Conservation (phyloP, 2,797 vertebrate species). For the Gadopsis bispinosus region DNA sequence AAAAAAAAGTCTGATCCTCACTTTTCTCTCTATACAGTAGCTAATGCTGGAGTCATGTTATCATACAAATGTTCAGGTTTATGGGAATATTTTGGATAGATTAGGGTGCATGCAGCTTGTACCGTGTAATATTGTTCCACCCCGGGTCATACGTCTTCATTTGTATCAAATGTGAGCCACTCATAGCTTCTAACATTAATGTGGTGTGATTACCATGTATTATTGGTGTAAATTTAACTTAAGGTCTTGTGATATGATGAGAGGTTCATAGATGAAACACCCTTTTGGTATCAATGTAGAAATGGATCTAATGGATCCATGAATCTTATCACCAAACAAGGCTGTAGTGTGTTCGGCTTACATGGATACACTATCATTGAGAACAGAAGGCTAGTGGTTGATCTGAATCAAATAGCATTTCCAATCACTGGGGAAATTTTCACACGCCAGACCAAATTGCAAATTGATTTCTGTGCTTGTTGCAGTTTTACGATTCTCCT, state of each 20-base stretch:
- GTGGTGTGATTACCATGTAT: neutral
- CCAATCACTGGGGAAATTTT: conserved; percentile 37
- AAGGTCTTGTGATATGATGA: fast-evolving
- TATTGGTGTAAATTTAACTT: neutral
- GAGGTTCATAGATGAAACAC: neutral
- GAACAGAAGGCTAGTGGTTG: neutral
- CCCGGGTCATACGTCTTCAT: conserved; percentile 42
- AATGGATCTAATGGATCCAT: neutral
- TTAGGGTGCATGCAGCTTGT: conserved; percentile 45
- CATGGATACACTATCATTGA: neutral
- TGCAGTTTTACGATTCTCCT: conserved; percentile 25
- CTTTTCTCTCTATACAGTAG: conserved; percentile 57
- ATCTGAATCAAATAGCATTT: conserved; percentile 27
- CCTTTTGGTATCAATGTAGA: neutral
- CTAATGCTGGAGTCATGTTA: conserved; percentile 52
- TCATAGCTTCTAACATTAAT: neutral
- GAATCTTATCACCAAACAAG: neutral
- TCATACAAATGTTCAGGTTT: conserved; percentile 51
- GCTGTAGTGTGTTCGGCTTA: neutral
- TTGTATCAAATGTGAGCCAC: neutral
- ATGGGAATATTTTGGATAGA: conserved; percentile 52
- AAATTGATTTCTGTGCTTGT: conserved; percentile 35
- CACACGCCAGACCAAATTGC: conserved; percentile 27
- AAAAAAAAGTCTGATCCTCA: conserved; percentile 29
- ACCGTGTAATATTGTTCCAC: conserved; percentile 20